phyloP scores from a whole-genome alignment of 2,888 invertebrate species.

The Leucozona laternaria region DNA sequence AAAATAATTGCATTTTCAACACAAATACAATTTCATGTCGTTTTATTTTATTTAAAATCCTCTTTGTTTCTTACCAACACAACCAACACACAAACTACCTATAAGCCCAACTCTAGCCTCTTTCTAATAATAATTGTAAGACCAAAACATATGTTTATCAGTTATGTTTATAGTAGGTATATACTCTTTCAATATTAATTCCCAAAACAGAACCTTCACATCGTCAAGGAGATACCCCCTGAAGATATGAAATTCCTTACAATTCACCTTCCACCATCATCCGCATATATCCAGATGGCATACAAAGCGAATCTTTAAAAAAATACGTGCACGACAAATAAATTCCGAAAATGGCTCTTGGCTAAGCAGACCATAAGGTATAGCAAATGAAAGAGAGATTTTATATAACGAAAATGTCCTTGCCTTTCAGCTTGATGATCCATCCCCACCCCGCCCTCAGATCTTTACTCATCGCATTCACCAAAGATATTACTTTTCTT shows the following conservation, averaged over 20 bases:
- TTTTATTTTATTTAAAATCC: too few relatives aligned
- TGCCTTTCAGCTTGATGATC: conserved; percentile 10
- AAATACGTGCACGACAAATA: conserved; percentile 49
- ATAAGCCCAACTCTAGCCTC: neutral
- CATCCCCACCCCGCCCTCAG: neutral
- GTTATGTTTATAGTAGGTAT: neutral
- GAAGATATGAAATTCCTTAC: conserved; percentile 27
- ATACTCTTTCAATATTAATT: conserved; percentile 7
- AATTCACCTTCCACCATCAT: conserved; percentile 21
- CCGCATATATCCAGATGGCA: neutral
- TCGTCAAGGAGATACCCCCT: conserved; percentile 19
- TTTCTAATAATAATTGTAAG: neutral
- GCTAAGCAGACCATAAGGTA: conserved; percentile 34
- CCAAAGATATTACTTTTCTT: conserved; percentile 65
- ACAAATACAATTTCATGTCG: too few relatives aligned
- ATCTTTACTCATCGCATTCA: conserved; percentile 20
- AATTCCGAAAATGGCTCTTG: conserved; percentile 41
- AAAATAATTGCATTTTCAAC: too few relatives aligned
- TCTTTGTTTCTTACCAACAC: too few relatives aligned
- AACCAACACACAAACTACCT: too few relatives aligned
- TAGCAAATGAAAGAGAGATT: conserved; percentile 36
- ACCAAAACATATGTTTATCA: neutral
- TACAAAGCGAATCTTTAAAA: conserved; percentile 33
- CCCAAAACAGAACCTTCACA: conserved; percentile 26
- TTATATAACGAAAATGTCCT: conserved; percentile 36